These are phyloP conservation scores for Periplaneta americana DNA, from an alignment of 1,140 invertebrate species.

Conservation along the genomic window DNA sequence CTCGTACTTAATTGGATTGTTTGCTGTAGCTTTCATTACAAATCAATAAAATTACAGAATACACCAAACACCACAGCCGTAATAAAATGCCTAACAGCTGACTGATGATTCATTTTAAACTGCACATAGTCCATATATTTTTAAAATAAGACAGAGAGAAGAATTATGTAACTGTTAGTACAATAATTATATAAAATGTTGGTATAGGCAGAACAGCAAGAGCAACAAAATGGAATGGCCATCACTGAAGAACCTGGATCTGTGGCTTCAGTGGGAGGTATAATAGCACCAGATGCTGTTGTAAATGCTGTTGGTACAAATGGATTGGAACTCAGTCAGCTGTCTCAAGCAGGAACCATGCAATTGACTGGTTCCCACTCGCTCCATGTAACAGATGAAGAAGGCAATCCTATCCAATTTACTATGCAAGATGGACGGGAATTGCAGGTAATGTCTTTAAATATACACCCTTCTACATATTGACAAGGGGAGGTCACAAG, in stretches of 20 bases:
- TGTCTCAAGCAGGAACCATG: not conserved
- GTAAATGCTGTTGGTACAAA: not conserved
- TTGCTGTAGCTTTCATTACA: too few species aligned
- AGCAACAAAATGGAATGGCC: not conserved
- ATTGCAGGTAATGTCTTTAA: not conserved
- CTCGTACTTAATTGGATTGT: too few species aligned
- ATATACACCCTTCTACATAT: not conserved
- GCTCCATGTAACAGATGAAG: constrained; percentile 54
- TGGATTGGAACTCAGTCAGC: not conserved
- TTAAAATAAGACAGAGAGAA: too few species aligned
- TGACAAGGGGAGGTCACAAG: too few species aligned
- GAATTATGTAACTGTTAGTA: not conserved
- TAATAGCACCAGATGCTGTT: not conserved
- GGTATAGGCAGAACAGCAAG: not conserved
- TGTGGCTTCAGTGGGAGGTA: not conserved
- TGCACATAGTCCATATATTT: too few species aligned
- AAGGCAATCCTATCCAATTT: constrained; percentile 60
- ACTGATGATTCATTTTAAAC: too few species aligned
- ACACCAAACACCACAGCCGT: too few species aligned
- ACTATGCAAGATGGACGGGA: constrained; percentile 53
- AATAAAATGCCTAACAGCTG: too few species aligned
- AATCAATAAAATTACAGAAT: too few species aligned
- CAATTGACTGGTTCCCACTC: not conserved
- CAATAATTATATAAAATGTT: not conserved
- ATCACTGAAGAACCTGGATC: not conserved